A percentile compares a stretch with the other conserved stretches of the same genome.
phyloP scores from a whole-genome alignment of 1,140 invertebrate species.

The Leptinotarsa texana region DNA sequence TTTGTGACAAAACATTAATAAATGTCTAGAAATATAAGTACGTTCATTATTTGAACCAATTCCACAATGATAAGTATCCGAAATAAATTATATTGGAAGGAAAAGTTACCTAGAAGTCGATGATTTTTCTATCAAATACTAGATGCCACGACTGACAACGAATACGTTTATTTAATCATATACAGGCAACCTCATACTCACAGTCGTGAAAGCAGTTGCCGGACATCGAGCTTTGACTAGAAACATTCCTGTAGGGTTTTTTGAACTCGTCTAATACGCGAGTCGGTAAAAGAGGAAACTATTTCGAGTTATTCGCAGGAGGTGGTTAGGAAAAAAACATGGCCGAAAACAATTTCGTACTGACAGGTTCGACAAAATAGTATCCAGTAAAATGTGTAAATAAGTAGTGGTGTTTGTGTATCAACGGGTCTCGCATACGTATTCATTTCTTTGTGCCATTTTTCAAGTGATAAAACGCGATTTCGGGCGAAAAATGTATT shows the following conservation, averaged over 20 bases:
- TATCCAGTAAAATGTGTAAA: conserved; percentile 31
- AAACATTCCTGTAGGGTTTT: background rate
- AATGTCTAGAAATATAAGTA: no score
- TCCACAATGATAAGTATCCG: no score
- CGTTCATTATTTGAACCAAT: no score
- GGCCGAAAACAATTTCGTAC: conserved; percentile 26
- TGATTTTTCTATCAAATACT: background rate
- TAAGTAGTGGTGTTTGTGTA: conserved; percentile 29
- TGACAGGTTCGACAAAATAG: conserved; percentile 31
- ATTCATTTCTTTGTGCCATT: conserved; percentile 10
- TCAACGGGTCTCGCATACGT: background rate
- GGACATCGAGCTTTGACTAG: background rate
- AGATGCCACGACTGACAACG: background rate
- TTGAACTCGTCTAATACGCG: background rate
- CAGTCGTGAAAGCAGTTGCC: background rate
- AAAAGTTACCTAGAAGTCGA: no score
- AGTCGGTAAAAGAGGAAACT: conserved; percentile 5
- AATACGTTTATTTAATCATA: no score
- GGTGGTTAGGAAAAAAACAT: conserved; percentile 38
- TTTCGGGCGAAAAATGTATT: background rate
- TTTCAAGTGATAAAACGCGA: background rate
- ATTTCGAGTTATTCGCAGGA: conserved; percentile 22
- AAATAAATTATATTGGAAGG: no score
- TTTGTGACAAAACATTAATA: no score
- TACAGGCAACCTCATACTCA: background rate